Percentiles rank a stretch among this genome's conserved stretches.
phyloP scores from a whole-genome alignment of 2,888 invertebrate species.

The Leptopilina myrica region DNA sequence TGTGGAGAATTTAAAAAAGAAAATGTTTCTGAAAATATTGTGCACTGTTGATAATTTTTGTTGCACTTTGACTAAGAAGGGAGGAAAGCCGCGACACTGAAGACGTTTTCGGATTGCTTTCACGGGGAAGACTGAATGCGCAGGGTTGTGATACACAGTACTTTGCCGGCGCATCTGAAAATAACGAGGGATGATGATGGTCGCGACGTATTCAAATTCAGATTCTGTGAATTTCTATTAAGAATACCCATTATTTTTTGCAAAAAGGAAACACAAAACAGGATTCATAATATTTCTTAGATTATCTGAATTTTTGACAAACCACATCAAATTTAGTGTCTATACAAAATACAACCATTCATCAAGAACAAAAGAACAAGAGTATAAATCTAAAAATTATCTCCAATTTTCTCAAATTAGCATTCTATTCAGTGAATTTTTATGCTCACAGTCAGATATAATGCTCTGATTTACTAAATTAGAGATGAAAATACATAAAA shows the following conservation, averaged over 20 bases:
- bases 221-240: not conserved
- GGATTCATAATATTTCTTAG: too few species aligned
- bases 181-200: slow-evolving; percentile 59
- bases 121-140: slow-evolving; percentile 51
- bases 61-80: not conserved
- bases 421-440: not conserved
- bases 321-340: too few species aligned
- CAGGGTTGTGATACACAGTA: slow-evolving; percentile 45
- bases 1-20: not conserved
- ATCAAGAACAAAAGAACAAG: too few species aligned
- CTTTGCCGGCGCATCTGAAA: slow-evolving; percentile 58
- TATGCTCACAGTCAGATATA: not conserved
- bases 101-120: slow-evolving; percentile 53
- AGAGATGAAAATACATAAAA: not conserved
- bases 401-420: not conserved
- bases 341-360: too few species aligned
- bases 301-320: too few species aligned
- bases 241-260: not conserved
- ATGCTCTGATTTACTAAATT: not conserved
- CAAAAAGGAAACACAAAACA: too few species aligned
- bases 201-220: slow-evolving; percentile 49
- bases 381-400: not conserved
- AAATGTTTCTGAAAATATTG: not conserved
- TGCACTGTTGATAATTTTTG: not conserved
- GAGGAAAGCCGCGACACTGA: slow-evolving; percentile 37